phyloP scores from a whole-genome alignment of 2,797 vertebrate species.

The Australoheros facetus region DNA sequence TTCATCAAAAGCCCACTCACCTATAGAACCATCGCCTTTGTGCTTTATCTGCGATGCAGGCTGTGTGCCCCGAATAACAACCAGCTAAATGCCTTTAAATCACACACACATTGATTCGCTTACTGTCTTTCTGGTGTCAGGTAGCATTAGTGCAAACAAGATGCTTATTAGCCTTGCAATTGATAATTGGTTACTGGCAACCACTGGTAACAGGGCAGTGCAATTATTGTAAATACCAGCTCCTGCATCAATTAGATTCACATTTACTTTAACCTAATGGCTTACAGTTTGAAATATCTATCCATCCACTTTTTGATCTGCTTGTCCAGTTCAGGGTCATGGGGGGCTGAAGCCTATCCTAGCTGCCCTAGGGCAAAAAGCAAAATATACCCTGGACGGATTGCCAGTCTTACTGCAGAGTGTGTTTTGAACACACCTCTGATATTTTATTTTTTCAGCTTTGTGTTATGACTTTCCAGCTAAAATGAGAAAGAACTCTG shows the following conservation, averaged over 20 bases:
- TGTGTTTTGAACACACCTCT: conserved; percentile 9
- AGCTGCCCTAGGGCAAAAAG: not conserved
- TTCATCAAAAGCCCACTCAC: conserved; percentile 56
- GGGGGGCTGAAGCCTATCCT: not conserved
- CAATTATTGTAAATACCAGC: conserved; percentile 51
- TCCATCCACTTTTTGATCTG: not conserved
- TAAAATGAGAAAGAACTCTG: conserved; percentile 21
- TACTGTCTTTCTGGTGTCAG: conserved; percentile 59
- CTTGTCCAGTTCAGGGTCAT: not conserved
- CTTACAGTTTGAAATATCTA: conserved; percentile 10
- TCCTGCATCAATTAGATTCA: conserved; percentile 49
- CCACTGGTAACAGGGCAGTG: conserved; percentile 36
- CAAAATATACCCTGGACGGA: not conserved
- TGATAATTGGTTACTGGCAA: conserved; percentile 66
- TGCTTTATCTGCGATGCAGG: conserved; percentile 34
- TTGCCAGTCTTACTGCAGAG: not conserved
- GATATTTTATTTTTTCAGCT: conserved; percentile 40
- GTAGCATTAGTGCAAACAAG: conserved; percentile 68
- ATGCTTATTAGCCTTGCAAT: conserved; percentile 54
- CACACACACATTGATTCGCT: conserved; percentile 31
- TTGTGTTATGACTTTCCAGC: conserved; percentile 16
- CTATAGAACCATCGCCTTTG: conserved; percentile 41
- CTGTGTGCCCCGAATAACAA: conserved; percentile 60
- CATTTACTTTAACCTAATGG: conserved; percentile 23
- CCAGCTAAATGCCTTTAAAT: conserved; percentile 44